Percentiles rank a stretch among this genome's conserved stretches.
Conservation (phyloP, 2,113 vertebrate species). For the Cacatua alba region DNA sequence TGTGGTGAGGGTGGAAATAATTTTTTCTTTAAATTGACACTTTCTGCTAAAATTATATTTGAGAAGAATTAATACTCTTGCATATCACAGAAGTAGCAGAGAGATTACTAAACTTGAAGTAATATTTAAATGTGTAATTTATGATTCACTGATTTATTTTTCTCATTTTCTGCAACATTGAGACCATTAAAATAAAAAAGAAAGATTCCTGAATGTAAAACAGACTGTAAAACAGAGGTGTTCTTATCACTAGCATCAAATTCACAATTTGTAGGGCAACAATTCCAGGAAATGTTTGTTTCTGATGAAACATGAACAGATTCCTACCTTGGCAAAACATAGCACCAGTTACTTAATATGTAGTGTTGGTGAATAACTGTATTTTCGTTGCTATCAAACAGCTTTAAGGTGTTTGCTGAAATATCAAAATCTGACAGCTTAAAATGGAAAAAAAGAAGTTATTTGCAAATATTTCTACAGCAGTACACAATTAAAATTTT, state of each 20-base stretch:
- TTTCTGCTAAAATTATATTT: neutral
- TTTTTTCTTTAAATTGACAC: neutral
- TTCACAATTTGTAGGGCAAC: neutral
- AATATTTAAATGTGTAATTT: neutral
- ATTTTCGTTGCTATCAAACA: constrained; percentile 74
- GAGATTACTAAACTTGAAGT: neutral
- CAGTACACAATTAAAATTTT: neutral
- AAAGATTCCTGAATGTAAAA: neutral
- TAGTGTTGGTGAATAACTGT: constrained; percentile 76
- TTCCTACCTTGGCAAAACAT: constrained; percentile 89
- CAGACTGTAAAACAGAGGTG: neutral
- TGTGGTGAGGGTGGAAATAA: neutral
- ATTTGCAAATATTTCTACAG: constrained; percentile 3
- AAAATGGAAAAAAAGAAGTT: constrained; percentile 24
- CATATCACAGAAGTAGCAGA: neutral
- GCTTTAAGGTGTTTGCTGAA: constrained; percentile 69
- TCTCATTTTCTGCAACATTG: neutral
- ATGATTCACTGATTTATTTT: neutral
- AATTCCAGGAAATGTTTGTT: neutral
- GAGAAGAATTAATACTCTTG: neutral
- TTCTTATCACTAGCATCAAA: neutral
- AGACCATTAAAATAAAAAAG: neutral
- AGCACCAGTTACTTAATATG: constrained; percentile 85
- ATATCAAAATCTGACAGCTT: constrained; percentile 88
- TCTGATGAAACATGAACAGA: constrained; percentile 18